phyloP scores from a whole-genome alignment of 2,797 vertebrate genomes.

The Echiichthys vipera region DNA sequence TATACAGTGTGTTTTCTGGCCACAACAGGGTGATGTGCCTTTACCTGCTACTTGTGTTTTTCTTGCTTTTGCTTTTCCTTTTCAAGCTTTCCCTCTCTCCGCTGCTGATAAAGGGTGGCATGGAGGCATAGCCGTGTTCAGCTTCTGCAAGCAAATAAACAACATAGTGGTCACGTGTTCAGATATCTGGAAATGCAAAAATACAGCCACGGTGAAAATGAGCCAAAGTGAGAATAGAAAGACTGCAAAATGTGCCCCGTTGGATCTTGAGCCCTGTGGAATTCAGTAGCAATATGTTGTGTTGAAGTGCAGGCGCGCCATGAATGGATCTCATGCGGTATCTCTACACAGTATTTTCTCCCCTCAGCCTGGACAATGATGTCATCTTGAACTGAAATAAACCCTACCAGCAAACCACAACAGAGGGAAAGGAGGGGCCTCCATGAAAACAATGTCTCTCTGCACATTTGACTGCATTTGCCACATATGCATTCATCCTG shows the following conservation, averaged over 20 bases:
- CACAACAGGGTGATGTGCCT: constrained; percentile 22
- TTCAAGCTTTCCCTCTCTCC: constrained; percentile 91
- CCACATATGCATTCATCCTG: constrained; percentile 40
- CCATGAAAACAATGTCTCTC: constrained; percentile 71
- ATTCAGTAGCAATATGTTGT: constrained; percentile 8
- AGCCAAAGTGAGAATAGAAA: constrained; percentile 12
- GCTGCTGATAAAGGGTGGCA: constrained; percentile 91
- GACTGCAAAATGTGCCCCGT: constrained; percentile 25
- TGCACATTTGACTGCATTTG: constrained; percentile 65
- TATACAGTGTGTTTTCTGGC: not conserved
- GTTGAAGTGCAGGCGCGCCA: constrained; percentile 22
- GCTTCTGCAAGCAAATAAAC: constrained; percentile 89
- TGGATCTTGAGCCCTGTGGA: not conserved
- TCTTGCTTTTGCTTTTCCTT: constrained; percentile 93
- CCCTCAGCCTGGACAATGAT: constrained; percentile 83
- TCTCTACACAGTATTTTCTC: constrained; percentile 54
- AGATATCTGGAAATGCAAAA: constrained; percentile 50
- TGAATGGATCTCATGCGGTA: constrained; percentile 43
- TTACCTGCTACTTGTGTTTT: constrained; percentile 94
- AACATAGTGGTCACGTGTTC: constrained; percentile 70
- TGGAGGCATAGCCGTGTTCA: constrained; percentile 96
- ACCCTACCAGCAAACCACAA: constrained; percentile 86
- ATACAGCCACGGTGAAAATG: constrained; percentile 37
- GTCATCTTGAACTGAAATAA: constrained; percentile 90
- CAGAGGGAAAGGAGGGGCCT: constrained; percentile 80